phyloP scores from a whole-genome alignment of 2,888 invertebrate genomes.

The Lepidocyrtoides sp. region DNA sequence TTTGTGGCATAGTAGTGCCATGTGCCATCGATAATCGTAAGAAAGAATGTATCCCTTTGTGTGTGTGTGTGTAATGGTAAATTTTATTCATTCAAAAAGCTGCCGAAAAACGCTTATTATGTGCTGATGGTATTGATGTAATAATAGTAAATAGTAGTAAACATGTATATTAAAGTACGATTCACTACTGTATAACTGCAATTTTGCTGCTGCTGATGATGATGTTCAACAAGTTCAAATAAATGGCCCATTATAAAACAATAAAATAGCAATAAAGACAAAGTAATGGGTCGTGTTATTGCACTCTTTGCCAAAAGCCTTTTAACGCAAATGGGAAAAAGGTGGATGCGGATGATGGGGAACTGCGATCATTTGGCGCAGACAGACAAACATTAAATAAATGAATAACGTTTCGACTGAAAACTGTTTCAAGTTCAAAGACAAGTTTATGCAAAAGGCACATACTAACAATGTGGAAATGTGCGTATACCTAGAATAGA shows the following conservation, averaged over 20 bases:
- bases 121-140: no score
- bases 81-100: no score
- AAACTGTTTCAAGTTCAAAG: constrained; percentile 25
- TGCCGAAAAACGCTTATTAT: no score
- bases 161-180: no score
- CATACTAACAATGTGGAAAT: not conserved
- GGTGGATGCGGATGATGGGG: not conserved
- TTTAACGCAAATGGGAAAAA: constrained; percentile 32
- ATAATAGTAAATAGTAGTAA: no score
- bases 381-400: constrained; percentile 1
- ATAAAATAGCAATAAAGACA: constrained; percentile 83
- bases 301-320: constrained; percentile 54
- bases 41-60: no score
- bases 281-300: constrained; percentile 71
- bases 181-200: not conserved
- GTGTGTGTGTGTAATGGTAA: no score
- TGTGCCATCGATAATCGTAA: constrained; percentile 21
- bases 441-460: not conserved
- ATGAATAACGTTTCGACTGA: not conserved
- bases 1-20: not conserved
- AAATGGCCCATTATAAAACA: constrained; percentile 84
- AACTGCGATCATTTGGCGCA: constrained; percentile 2
- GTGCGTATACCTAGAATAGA: not conserved
- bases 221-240: constrained; percentile 79
- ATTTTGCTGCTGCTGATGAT: constrained; percentile 4